Evolutionary conservation across 2,797 vertebrate species (phyloP), one percentile per base, ranked within the genome.

Genomic region (Hozukius guyotensis): DNA sequence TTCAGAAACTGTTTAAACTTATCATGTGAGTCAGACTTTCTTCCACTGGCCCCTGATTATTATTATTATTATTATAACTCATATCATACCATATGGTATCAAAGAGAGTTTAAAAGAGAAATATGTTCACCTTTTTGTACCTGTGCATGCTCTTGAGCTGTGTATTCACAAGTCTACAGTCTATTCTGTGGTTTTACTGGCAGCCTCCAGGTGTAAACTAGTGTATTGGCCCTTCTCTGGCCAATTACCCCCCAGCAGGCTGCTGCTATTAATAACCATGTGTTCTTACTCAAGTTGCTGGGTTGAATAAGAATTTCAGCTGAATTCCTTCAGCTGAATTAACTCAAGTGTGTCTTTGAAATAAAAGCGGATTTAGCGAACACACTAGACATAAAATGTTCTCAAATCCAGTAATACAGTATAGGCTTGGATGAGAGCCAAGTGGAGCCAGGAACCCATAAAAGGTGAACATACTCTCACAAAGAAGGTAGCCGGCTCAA

Each of bases 181-280:
- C 18, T 18, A 22, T 16, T 53, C 24, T 34, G 49, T 32, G 63
- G 64, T 78, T 83, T 72, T 60, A 73, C 46, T 57, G 8, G 70
- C 32, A 46, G 77, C 34, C 60, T 75, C 36, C 80, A 59, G 80
- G 75, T 79, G 72, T 71, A 12, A 8, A 32, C 9, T 42, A 20
- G 46, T 49, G 38, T 2, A 2, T 1, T 24, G 16, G 29, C n/a
- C 18, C 31, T 36, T 59, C 71, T 63, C 53, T 64, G 42, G 42
- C 42, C 42, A 46, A 46, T 46, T 16, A 46, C 16, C 18, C 46
- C 16, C 46, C 3, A 8, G 8, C 46, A 52, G 6, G 42, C 57
- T 5, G n/a, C 60, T 46, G 24, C 63, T 63, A 63, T 52, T 64
- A 61, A 77, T 59, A 70, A 66, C 27, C 7, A 49, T 2, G n/a